Evolutionary conservation across 2,888 invertebrate species (phyloP).

Genomic region (Stegophylla sp.): DNA sequence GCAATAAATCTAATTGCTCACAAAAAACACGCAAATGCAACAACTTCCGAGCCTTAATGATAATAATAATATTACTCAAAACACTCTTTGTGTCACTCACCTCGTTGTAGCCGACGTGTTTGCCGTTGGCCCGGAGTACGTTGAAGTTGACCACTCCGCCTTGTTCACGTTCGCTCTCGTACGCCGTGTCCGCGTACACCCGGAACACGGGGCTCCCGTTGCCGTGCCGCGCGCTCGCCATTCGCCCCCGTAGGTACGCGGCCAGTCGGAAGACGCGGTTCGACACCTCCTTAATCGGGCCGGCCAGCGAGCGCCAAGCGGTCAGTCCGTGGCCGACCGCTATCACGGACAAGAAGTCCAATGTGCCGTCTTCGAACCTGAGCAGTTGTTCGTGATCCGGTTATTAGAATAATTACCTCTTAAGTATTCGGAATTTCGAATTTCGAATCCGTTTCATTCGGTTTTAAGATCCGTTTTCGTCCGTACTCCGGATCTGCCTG

Average conservation of each 20-base stretch:
- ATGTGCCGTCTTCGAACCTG: conserved; percentile 94
- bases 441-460: too few relatives aligned
- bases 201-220: conserved; percentile 76
- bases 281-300: conserved; percentile 73
- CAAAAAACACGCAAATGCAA: too few relatives aligned
- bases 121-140: conserved; percentile 77
- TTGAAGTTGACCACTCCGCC: conserved; percentile 91
- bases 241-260: conserved; percentile 73
- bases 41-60: too few relatives aligned
- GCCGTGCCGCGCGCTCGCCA: conserved; percentile 72
- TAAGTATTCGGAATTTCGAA: too few relatives aligned
- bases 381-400: too few relatives aligned
- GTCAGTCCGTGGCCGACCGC: conserved; percentile 84
- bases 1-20: too few relatives aligned
- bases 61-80: too few relatives aligned
- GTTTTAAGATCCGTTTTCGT: too few relatives aligned
- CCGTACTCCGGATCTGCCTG: too few relatives aligned
- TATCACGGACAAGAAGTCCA: conserved; percentile 84
- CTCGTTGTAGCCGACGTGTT: conserved; percentile 87
- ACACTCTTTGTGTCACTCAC: too few relatives aligned
- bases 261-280: conserved; percentile 72
- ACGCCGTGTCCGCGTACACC: conserved; percentile 78
- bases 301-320: conserved; percentile 72
- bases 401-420: too few relatives aligned
- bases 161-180: conserved; percentile 72